Percentiles rank a stretch among this genome's conserved stretches.
phyloP scores from a whole-genome alignment of 2,888 invertebrate genomes.

The Halictus ligatus region DNA sequence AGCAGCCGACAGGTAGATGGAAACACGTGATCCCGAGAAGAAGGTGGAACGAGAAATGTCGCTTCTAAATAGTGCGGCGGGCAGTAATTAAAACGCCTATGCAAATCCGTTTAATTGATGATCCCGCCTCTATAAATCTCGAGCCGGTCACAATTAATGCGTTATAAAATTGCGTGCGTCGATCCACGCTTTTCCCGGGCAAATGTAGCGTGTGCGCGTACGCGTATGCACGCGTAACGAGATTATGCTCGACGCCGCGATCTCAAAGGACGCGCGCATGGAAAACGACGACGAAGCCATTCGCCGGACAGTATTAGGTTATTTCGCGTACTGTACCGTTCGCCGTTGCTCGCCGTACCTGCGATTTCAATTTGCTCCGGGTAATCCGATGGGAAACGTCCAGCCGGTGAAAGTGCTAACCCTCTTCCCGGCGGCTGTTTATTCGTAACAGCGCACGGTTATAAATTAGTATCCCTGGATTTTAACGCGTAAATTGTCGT shows the following conservation, averaged over 20 bases:
- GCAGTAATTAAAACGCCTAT: constrained; percentile 72
- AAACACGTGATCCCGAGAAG: background rate
- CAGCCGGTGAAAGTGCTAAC: constrained; percentile 25
- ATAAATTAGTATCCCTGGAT: constrained; percentile 27
- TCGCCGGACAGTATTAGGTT: background rate
- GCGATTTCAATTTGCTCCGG: constrained; percentile 23
- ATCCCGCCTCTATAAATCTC: constrained; percentile 68
- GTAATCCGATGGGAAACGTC: constrained; percentile 23
- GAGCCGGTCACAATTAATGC: constrained; percentile 63
- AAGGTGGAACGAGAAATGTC: background rate
- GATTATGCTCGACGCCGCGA: background rate
- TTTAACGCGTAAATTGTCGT: constrained; percentile 6
- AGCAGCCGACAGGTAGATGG: background rate
- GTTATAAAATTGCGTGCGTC: constrained; percentile 64
- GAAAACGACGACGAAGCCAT: background rate
- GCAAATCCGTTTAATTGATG: constrained; percentile 70
- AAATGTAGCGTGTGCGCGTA: constrained; percentile 5
- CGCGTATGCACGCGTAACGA: background rate
- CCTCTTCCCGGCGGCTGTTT: constrained; percentile 9
- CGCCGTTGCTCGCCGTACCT: background rate
- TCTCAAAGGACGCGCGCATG: background rate
- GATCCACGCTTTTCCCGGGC: constrained; percentile 19
- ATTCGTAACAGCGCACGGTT: constrained; percentile 13
- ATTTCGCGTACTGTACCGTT: constrained; percentile 15
- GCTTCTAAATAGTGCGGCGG: constrained; percentile 7